These are phyloP conservation scores for Pelusios castaneus DNA, from an alignment of 2,113 vertebrate species.

Conservation along the genomic window DNA sequence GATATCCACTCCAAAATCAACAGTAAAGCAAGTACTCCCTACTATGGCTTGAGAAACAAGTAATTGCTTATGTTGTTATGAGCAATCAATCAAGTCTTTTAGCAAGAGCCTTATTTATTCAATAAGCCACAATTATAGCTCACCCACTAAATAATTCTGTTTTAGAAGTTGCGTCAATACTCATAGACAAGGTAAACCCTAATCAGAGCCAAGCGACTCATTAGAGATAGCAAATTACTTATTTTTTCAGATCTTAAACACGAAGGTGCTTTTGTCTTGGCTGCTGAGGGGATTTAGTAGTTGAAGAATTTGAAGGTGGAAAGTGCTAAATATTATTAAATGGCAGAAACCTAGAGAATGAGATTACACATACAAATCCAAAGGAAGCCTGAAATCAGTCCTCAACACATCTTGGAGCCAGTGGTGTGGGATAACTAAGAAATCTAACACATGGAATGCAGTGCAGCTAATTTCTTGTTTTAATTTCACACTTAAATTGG, in stretches of 20 bases:
- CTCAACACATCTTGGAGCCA: neutral
- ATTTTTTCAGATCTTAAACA: neutral
- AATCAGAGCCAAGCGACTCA: neutral
- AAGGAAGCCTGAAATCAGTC: neutral
- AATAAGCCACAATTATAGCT: neutral
- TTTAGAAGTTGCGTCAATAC: neutral
- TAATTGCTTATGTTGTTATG: neutral
- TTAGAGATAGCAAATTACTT: neutral
- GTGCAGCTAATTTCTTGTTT: neutral
- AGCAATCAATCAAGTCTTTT: neutral
- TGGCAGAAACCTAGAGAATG: neutral
- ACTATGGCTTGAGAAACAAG: neutral
- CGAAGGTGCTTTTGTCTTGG: neutral
- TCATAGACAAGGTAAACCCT: neutral
- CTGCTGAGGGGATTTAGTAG: neutral
- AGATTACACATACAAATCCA: neutral
- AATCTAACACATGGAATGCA: neutral
- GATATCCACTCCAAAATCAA: accelerated
- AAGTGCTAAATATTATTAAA: neutral
- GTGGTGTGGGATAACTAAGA: accelerated
- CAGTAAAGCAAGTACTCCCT: neutral
- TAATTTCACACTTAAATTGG: neutral
- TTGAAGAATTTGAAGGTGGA: neutral
- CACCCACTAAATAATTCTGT: neutral
- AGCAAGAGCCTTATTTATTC: conserved; percentile 18